phyloP scores from a whole-genome alignment of 2,113 vertebrate species.

The Protobothrops mucrosquamatus region DNA sequence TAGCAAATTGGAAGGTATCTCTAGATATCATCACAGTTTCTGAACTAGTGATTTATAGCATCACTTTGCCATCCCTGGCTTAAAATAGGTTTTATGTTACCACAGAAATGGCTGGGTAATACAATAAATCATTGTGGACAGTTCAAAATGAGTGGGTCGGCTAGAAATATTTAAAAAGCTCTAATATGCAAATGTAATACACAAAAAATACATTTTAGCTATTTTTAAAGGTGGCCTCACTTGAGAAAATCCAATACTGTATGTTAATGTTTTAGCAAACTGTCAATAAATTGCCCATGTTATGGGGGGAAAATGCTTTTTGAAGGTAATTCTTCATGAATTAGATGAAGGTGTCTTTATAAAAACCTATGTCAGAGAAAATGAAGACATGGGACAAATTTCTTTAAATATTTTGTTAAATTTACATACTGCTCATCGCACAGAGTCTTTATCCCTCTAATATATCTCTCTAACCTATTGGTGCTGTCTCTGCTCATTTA shows the following conservation, averaged over 20 bases:
- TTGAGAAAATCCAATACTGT: background rate
- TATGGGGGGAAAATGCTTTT: background rate
- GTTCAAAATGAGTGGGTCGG: background rate
- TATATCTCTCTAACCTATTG: background rate
- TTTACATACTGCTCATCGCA: background rate
- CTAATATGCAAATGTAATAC: background rate
- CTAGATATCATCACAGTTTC: background rate
- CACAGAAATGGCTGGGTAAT: background rate
- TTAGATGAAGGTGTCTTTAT: background rate
- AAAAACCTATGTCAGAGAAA: background rate
- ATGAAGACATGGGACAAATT: background rate
- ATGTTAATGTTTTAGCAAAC: background rate
- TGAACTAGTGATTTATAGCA: background rate
- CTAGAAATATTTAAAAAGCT: no score
- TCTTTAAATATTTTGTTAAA: background rate
- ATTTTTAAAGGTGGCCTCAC: background rate
- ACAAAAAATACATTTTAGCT: background rate
- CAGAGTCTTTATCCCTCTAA: background rate
- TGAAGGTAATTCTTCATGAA: background rate
- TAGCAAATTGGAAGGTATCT: background rate
- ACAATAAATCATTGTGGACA: background rate
- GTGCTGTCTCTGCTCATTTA: background rate
- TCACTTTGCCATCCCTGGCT: background rate
- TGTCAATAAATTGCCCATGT: background rate
- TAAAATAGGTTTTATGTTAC: background rate